phyloP scores from a whole-genome alignment of 2,797 vertebrate species.

The Peromyscus aztecus region DNA sequence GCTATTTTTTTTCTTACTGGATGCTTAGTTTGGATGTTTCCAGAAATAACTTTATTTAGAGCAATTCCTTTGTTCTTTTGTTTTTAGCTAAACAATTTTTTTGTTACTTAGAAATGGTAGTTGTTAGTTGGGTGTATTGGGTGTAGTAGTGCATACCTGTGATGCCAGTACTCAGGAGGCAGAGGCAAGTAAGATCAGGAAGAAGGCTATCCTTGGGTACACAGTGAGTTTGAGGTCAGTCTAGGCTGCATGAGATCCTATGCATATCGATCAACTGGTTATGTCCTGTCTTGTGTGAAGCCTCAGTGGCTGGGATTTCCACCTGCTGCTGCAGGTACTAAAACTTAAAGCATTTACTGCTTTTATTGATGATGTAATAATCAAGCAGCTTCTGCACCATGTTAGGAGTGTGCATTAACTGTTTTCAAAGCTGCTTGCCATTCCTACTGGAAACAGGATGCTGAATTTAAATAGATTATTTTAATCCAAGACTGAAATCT shows the following conservation, averaged over 20 bases:
- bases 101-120: slow-evolving; percentile 62
- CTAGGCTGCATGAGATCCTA: neutral
- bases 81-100: slow-evolving; percentile 41
- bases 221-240: neutral
- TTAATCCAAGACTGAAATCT: neutral
- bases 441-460: slow-evolving; percentile 49
- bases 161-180: neutral
- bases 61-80: slow-evolving; percentile 38
- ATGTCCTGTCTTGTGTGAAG: slow-evolving; percentile 16
- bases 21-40: slow-evolving; percentile 19
- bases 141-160: neutral
- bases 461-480: slow-evolving; percentile 54
- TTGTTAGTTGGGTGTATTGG: neutral
- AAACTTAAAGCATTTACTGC: slow-evolving; percentile 11
- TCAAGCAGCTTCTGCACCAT: slow-evolving; percentile 1
- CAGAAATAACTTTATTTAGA: slow-evolving; percentile 47
- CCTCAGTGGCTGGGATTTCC: slow-evolving; percentile 27
- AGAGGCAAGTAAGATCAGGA: neutral
- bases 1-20: neutral
- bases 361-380: slow-evolving; percentile 1
- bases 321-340: neutral
- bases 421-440: slow-evolving; percentile 29
- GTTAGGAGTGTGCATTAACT: neutral
- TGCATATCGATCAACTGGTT: neutral
- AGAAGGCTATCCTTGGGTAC: neutral